Percentiles rank a stretch among this genome's conserved stretches.
Conservation (phyloP, 2,888 invertebrate species). For the Mantis religiosa region DNA sequence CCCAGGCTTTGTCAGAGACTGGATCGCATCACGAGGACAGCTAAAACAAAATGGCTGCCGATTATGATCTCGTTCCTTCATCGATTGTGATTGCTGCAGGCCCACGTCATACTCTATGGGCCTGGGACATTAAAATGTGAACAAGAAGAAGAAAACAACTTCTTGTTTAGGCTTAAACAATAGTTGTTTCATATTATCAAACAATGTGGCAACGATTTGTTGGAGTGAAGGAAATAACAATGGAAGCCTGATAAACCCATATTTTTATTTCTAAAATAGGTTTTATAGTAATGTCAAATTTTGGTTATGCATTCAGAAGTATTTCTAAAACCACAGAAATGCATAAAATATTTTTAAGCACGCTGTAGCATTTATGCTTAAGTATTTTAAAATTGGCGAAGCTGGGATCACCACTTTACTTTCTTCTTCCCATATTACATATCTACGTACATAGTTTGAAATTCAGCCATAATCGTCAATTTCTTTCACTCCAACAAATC, state of each 20-base stretch:
- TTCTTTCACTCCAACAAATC: neutral
- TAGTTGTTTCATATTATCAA: neutral
- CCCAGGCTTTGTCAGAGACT: constrained; percentile 11
- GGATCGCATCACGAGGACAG: constrained; percentile 14
- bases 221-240: neutral
- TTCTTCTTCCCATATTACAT: neutral
- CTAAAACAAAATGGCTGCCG: constrained; percentile 3
- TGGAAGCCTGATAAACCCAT: neutral
- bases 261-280: too few relatives aligned
- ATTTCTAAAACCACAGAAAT: neutral
- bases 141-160: neutral
- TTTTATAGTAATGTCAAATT: neutral
- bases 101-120: neutral
- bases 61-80: constrained; percentile 6
- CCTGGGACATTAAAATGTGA: neutral
- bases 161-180: neutral
- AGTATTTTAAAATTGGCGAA: too few relatives aligned
- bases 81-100: neutral
- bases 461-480: neutral
- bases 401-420: too few relatives aligned
- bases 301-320: neutral
- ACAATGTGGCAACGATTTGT: neutral
- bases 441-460: neutral
- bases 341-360: too few relatives aligned
- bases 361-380: too few relatives aligned